Conservation (phyloP, 2,113 vertebrate species). For the Oreochromis aureus region DNA sequence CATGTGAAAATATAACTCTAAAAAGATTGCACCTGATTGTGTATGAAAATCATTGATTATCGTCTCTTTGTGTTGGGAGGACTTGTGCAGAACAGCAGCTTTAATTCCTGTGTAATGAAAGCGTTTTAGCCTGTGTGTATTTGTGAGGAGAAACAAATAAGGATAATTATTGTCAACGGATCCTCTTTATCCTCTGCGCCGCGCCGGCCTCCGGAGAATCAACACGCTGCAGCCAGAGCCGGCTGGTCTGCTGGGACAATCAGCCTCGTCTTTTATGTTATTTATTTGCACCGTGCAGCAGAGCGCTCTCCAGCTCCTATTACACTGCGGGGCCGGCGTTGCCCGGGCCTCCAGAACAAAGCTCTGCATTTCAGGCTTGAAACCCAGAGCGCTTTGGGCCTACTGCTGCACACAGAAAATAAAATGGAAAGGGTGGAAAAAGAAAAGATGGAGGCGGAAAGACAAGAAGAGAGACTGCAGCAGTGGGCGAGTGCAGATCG, state of each 20-base stretch:
- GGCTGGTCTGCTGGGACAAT: conserved; percentile 49
- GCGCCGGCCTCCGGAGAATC: conserved; percentile 54
- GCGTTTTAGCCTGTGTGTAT: conserved; percentile 44
- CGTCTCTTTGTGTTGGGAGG: conserved; percentile 21
- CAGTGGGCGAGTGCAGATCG: conserved; percentile 60
- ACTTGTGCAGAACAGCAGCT: not conserved
- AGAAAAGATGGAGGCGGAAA: conserved; percentile 6
- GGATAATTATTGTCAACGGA: conserved; percentile 66
- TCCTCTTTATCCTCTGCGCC: conserved; percentile 56
- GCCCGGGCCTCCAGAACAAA: conserved; percentile 49
- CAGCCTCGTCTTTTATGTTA: conserved; percentile 46
- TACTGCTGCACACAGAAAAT: not conserved
- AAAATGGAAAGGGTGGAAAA: not conserved
- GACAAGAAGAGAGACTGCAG: conserved; percentile 43
- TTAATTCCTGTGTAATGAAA: conserved; percentile 51
- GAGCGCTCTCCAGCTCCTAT: conserved; percentile 21
- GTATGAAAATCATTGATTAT: conserved; percentile 45
- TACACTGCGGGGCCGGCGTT: not conserved
- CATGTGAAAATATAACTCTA: not conserved
- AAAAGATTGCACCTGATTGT: conserved; percentile 6
- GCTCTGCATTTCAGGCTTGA: conserved; percentile 8
- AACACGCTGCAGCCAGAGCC: conserved; percentile 44
- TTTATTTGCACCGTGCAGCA: conserved; percentile 50
- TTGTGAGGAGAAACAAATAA: conserved; percentile 66
- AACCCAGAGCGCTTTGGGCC: conserved; percentile 22